Percentiles rank a stretch among this genome's conserved stretches.
phyloP scores from a whole-genome alignment of 2,113 vertebrate genomes.

The Rynchops niger region DNA sequence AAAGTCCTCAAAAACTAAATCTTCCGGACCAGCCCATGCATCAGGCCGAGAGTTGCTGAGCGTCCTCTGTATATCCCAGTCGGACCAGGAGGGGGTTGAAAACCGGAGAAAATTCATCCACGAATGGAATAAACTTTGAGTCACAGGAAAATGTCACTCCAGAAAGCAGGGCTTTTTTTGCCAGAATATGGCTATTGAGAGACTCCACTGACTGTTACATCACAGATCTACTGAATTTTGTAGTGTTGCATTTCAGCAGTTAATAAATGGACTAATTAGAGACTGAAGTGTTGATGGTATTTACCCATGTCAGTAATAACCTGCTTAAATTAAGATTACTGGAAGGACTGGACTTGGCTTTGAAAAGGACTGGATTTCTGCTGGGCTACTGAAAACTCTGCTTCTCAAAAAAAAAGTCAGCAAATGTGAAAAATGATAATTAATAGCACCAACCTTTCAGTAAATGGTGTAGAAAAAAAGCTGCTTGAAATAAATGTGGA shows the following conservation, averaged over 20 bases:
- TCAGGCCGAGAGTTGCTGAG: neutral
- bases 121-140: neutral
- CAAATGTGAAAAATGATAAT: neutral
- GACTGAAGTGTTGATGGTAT: neutral
- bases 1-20: neutral
- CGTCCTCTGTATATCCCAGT: neutral
- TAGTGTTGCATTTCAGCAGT: neutral
- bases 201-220: neutral
- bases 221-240: neutral
- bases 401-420: neutral
- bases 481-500: neutral
- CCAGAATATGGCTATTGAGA: neutral
- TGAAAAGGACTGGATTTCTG: neutral
- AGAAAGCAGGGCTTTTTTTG: neutral
- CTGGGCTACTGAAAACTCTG: neutral
- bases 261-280: neutral
- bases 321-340: neutral
- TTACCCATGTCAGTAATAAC: neutral
- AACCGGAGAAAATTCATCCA: neutral
- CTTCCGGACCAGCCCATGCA: neutral
- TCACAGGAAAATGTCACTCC: neutral
- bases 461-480: neutral
- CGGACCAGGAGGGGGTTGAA: neutral
- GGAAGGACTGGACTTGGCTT: neutral
- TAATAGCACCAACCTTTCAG: neutral